Evolutionary conservation across 2,797 vertebrate genomes (phyloP).

Genomic region (Macrochelys suwanniensis): DNA sequence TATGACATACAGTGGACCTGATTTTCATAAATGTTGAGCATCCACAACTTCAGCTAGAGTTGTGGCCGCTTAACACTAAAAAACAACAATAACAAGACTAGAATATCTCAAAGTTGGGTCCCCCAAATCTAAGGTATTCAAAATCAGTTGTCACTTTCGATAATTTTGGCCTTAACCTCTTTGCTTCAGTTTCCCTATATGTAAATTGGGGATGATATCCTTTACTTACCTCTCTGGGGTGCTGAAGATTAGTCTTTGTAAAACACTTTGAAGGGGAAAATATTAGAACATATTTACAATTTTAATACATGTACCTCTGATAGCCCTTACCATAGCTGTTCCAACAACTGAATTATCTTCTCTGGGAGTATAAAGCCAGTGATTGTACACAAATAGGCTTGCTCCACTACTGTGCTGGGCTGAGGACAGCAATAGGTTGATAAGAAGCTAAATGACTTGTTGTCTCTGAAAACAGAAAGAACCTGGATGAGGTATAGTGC

Average conservation of each 20-base stretch:
- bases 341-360: slow-evolving; percentile 84
- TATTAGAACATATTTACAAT: neutral
- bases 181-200: neutral
- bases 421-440: slow-evolving; percentile 90
- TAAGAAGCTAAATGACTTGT: slow-evolving; percentile 86
- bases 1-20: neutral
- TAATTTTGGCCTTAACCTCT: neutral
- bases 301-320: neutral
- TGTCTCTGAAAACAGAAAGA: slow-evolving; percentile 80
- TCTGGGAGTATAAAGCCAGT: slow-evolving; percentile 90
- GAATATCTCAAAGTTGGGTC: neutral
- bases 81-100: neutral
- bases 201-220: neutral
- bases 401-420: slow-evolving; percentile 74
- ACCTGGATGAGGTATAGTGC: neutral
- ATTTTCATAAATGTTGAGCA: accelerated
- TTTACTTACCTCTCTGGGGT: neutral
- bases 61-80: neutral
- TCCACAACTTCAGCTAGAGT: neutral
- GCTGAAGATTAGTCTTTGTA: neutral
- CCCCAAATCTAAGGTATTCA: neutral
- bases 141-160: neutral
- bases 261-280: neutral
- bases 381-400: slow-evolving; percentile 84
- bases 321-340: slow-evolving; percentile 85